phyloP scores from a whole-genome alignment of 35 echinoderm and acorn worm genomes.

The Eucidaris tribuloides region DNA sequence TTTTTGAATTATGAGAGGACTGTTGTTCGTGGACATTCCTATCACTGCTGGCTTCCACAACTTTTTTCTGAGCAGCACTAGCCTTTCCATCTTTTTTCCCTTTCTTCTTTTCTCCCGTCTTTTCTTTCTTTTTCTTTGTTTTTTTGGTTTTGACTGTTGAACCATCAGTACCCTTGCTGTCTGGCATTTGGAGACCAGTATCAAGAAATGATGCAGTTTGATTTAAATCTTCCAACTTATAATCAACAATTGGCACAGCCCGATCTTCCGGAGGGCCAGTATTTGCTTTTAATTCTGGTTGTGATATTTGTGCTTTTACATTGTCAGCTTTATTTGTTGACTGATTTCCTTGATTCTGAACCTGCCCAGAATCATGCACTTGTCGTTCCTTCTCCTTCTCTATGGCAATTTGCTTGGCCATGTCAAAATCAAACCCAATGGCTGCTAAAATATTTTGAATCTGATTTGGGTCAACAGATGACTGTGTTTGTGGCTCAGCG shows the following conservation, averaged over 20 bases:
- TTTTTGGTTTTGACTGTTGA: slow-evolving; percentile 17
- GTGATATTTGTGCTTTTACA: neutral
- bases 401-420: slow-evolving; percentile 2
- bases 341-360: neutral
- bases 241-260: neutral
- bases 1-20: too few species aligned
- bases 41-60: too few species aligned
- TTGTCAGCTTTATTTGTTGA: neutral
- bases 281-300: neutral
- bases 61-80: too few species aligned
- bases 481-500: neutral
- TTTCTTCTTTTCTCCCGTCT: neutral
- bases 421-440: slow-evolving; percentile 32
- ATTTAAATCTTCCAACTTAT: slow-evolving; percentile 14
- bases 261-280: neutral
- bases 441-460: slow-evolving; percentile 15
- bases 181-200: slow-evolving; percentile 23
- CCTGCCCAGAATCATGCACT: neutral
- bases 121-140: slow-evolving; percentile 12
- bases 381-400: neutral
- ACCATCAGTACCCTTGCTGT: neutral
- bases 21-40: too few species aligned
- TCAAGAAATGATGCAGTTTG: slow-evolving; percentile 30
- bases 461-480: neutral
- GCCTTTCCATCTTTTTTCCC: neutral